Base-by-base conservation (phyloP, 2,797 vertebrate genomes). In the Typhlichthys eigenmanni region DNA sequence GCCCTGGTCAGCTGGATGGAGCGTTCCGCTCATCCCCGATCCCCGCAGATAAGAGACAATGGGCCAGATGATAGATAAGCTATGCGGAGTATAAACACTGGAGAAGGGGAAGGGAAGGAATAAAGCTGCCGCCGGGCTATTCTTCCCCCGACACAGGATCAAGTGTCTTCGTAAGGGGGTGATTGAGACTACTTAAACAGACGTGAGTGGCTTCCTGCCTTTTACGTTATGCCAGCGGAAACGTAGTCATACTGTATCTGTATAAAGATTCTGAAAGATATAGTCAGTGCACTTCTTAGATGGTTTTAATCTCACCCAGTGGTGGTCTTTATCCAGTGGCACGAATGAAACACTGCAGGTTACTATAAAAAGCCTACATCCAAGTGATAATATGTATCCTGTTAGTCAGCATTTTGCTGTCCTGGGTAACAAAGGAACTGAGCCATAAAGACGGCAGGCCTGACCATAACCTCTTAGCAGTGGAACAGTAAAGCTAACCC, bases 21-120 rank as follows among this genome's bases (percentile, higher is more conserved):
- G 71, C 50, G 69, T 75, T 67, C 53, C 64, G 69, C 73, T 85
- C 70, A 72, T 65, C 69, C 71, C 83, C 67, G 85, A 87, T 89
- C 82, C 68, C 71, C 76, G 62, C 75, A 85, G 89, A 90, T 86
- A 90, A 89, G 78, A 55, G 68, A 88, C 86, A 89, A 86, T 88
- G 53, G 84, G 32, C 75, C 87, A 90, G 88, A 90, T 91, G 88
- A 91, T 60, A 78, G 87, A 88, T 85, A 89, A 88, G 79, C 68
- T 79, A 76, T 75, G 64, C 46, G 79, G 80, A 77, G 74, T 85
- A 55, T 17, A 83, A 71, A 79, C 66, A 74, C 76, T 66, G 3
- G 38, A 49, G 55, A 58, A 58, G 62, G 70, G 60, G 50, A 47
- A 47, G 45, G 51, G 54, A 51, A 55, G 63, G 67, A 60, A 62